Conservation (phyloP, 2,113 vertebrate genomes). For the Irena cyanogastra region DNA sequence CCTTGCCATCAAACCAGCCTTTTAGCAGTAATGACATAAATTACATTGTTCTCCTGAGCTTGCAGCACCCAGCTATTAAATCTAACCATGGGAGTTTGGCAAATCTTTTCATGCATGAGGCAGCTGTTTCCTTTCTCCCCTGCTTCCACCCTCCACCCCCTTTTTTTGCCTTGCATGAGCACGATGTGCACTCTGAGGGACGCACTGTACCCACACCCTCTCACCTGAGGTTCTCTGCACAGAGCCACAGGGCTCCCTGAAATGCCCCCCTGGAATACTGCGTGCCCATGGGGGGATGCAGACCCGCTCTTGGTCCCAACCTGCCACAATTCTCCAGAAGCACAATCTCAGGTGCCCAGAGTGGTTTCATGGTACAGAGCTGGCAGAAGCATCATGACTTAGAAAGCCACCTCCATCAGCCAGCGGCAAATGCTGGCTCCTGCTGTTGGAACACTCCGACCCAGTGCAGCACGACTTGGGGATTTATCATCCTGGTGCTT, state of each 20-base stretch:
- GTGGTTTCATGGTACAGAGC: neutral
- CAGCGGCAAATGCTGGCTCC: neutral
- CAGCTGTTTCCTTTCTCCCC: conserved; percentile 68
- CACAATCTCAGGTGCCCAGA: neutral
- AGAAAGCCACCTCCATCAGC: neutral
- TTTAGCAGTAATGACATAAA: conserved; percentile 70
- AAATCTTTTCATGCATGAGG: conserved; percentile 59
- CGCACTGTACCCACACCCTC: neutral
- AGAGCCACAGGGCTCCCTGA: neutral
- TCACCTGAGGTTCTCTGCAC: neutral
- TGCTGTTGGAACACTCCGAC: accelerated
- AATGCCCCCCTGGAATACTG: neutral
- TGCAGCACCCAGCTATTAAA: conserved; percentile 73
- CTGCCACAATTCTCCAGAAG: neutral
- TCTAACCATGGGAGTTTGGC: conserved; percentile 65
- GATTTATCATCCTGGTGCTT: accelerated
- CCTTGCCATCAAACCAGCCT: conserved; percentile 62
- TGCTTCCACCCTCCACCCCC: neutral
- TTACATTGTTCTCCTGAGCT: conserved; percentile 71
- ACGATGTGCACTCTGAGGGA: neutral
- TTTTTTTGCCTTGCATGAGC: neutral
- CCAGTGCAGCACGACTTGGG: accelerated
- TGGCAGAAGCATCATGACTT: neutral
- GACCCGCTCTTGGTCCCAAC: accelerated
- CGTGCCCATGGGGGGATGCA: accelerated